phyloP scores from a whole-genome alignment of 2,888 invertebrate genomes.

The Tachina fera region DNA sequence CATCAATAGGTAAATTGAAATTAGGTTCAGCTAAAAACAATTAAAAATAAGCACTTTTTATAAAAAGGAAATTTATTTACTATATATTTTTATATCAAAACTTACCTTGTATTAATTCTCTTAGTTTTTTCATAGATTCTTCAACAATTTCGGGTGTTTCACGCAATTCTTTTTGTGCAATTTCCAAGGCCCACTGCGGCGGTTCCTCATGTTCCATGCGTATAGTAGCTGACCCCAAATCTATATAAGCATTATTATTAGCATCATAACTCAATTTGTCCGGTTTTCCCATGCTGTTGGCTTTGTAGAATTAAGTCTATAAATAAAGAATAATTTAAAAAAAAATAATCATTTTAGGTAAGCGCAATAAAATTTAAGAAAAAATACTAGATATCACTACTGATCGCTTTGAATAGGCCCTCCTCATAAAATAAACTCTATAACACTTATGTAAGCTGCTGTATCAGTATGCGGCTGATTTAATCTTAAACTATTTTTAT shows the following conservation, averaged over 20 bases:
- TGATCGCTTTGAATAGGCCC: too few species aligned
- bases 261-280: slow-evolving; percentile 83
- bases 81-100: neutral
- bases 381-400: too few species aligned
- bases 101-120: slow-evolving; percentile 84
- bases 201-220: slow-evolving; percentile 86
- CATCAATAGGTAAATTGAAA: slow-evolving; percentile 87
- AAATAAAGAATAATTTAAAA: neutral
- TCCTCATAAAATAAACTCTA: too few species aligned
- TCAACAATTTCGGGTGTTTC: slow-evolving; percentile 88
- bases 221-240: slow-evolving; percentile 86
- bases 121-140: slow-evolving; percentile 85
- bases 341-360: neutral
- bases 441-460: too few species aligned
- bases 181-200: slow-evolving; percentile 85
- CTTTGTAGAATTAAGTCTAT: neutral
- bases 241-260: slow-evolving; percentile 86
- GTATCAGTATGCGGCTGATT: too few species aligned
- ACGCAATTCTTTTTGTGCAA: slow-evolving; percentile 87
- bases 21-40: slow-evolving; percentile 85
- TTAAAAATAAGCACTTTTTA: neutral
- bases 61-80: neutral
- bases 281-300: slow-evolving; percentile 76
- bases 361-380: too few species aligned
- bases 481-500: too few species aligned